Evolutionary conservation across 1,140 invertebrate species (phyloP), one percentile per base, ranked within the genome.

Genomic region (Delia radicum): DNA sequence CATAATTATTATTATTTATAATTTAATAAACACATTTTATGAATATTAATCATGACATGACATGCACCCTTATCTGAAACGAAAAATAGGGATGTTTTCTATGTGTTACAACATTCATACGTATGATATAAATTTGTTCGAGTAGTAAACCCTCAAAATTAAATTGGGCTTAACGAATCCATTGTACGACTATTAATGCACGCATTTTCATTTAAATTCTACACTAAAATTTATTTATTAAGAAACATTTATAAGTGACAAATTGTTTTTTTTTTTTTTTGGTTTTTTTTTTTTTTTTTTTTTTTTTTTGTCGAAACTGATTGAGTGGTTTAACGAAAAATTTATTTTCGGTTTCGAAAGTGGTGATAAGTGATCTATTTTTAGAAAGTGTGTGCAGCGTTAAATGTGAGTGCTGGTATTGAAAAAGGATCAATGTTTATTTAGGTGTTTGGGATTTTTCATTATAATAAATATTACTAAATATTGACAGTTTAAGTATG

Each of bases 81-180:
- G 3, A 55, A 10, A 55, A 55, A 21, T 55, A 55, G 48, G 48
- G 48, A 18, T 55, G 48, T n/a, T 55, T 55, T 18, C 21, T 21
- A 55, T 55, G 5, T 55, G 18, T 7, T 24, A 24, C n/a, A 21
- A 8, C 4, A 0, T 55, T 4, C n/a, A 55, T 18, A n/a, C 3
- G n/a, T 55, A 55, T n/a, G n/a, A n/a, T n/a, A n/a, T n/a, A n/a
- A n/a, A 55, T 55, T 55, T 55, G 48, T 55, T 55, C 8, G 48
- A 18, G n/a, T 55, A 21, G 42, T 18, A 15, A 18, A 6, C 48
- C 48, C 48, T 55, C 21, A 21, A 55, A 55, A 55, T 55, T 55
- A 55, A 55, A 55, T 55, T 55, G n/a, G 48, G 48, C 48, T n/a
- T 55, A n/a, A 55, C 48, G 21, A 55, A 55, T 55, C 48, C 48